phyloP scores from a whole-genome alignment of 35 echinoderm and acorn worm species.

The Anneissia japonica region DNA sequence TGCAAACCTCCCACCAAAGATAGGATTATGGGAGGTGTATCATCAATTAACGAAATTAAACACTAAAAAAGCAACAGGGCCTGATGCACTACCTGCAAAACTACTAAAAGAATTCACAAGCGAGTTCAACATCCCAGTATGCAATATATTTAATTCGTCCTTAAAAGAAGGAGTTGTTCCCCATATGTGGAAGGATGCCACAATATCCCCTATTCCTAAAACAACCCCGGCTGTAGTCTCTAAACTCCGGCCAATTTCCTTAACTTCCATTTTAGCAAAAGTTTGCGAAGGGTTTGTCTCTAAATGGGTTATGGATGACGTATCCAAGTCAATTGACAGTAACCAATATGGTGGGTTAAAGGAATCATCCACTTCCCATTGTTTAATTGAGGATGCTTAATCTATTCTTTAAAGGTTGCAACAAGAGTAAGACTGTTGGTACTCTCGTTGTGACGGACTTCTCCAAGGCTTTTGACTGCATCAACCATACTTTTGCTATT shows the following conservation, averaged over 20 bases:
- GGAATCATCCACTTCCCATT: slow-evolving; percentile 26
- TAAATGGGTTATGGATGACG: slow-evolving; percentile 25
- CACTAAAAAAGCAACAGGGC: not conserved
- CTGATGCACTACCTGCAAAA: slow-evolving; percentile 1
- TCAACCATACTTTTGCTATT: slow-evolving; percentile 24
- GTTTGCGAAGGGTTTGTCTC: slow-evolving; percentile 32
- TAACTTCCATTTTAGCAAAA: slow-evolving; percentile 24
- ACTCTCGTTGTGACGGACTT: slow-evolving; percentile 48
- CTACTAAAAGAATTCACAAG: slow-evolving; percentile 10
- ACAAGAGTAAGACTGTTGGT: not conserved
- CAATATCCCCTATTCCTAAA: not conserved
- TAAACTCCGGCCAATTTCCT: slow-evolving; percentile 21
- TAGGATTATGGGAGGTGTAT: slow-evolving; percentile 27
- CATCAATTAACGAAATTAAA: slow-evolving; percentile 7
- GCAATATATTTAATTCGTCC: slow-evolving; percentile 32
- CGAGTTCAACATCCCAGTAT: not conserved
- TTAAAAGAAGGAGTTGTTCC: slow-evolving; percentile 11
- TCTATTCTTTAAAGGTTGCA: not conserved
- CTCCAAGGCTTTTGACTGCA: slow-evolving; percentile 39
- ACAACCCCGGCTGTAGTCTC: not conserved
- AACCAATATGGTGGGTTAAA: slow-evolving; percentile 32
- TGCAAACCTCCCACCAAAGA: not conserved
- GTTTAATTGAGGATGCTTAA: slow-evolving; percentile 12
- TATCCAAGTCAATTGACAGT: not conserved
- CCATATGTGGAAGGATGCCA: slow-evolving; percentile 28